Evolutionary conservation across 2,797 vertebrate genomes (phyloP).

Genomic region (Microchirus variegatus): DNA sequence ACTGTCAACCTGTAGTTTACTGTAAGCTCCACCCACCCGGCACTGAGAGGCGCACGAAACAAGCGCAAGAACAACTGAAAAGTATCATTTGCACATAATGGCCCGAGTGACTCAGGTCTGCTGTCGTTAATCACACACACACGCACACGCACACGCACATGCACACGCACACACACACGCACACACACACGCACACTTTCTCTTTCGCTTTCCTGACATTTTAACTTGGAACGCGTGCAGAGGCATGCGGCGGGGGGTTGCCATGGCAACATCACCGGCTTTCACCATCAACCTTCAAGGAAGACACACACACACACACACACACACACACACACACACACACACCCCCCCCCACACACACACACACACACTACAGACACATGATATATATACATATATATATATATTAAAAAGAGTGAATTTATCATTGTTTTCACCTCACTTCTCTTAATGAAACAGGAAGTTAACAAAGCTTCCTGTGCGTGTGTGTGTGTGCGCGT

Average conservation of each 20-base stretch:
- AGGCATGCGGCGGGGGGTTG: slow-evolving; percentile 61
- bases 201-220: slow-evolving; percentile 28
- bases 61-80: too few relatives aligned
- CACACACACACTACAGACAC: not conserved
- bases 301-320: slow-evolving; percentile 4
- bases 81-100: not conserved
- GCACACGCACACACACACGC: too few relatives aligned
- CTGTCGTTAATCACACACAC: slow-evolving; percentile 3
- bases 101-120: slow-evolving; percentile 1
- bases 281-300: slow-evolving; percentile 53
- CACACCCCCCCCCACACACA: too few relatives aligned
- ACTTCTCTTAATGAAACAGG: slow-evolving; percentile 9
- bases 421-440: slow-evolving; percentile 6
- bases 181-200: not conserved
- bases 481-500: not conserved
- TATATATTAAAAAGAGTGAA: not conserved
- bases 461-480: slow-evolving; percentile 1
- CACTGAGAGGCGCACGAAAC: too few relatives aligned
- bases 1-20: too few relatives aligned
- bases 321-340: not conserved
- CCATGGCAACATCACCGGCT: slow-evolving; percentile 54
- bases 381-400: not conserved
- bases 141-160: too few relatives aligned
- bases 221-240: slow-evolving; percentile 42
- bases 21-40: too few relatives aligned